Evolutionary conservation across 2,113 vertebrate genomes (phyloP).

Genomic region (Hippoglossus stenolepis): DNA sequence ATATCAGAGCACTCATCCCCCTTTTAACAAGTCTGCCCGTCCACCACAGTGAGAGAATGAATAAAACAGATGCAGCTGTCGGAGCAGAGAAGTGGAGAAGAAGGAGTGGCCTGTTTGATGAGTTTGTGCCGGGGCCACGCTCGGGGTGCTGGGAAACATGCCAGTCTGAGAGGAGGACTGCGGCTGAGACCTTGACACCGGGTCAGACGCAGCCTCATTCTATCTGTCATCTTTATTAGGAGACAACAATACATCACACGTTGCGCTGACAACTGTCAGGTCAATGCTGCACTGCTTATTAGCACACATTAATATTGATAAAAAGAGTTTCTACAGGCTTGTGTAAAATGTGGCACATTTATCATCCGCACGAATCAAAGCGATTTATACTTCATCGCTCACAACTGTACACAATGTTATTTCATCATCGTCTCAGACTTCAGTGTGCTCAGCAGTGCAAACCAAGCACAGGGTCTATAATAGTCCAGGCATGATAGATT

Average conservation of each 20-base stretch:
- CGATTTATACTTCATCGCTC: slow-evolving; percentile 7
- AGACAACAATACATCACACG: neutral
- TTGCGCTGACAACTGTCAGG: neutral
- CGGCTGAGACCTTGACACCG: slow-evolving; percentile 8
- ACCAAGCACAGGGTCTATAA: slow-evolving; percentile 8
- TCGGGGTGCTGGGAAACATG: slow-evolving; percentile 39
- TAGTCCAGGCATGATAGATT: slow-evolving; percentile 20
- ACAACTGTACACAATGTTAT: slow-evolving; percentile 25
- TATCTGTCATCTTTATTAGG: slow-evolving; percentile 22
- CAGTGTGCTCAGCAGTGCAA: neutral
- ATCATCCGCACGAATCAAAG: neutral
- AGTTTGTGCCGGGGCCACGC: slow-evolving; percentile 34
- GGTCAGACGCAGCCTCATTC: slow-evolving; percentile 2
- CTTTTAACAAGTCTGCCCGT: slow-evolving; percentile 69
- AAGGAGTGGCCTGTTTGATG: slow-evolving; percentile 56
- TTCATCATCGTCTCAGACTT: slow-evolving; percentile 31
- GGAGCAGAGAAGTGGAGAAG: slow-evolving; percentile 35
- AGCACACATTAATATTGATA: neutral
- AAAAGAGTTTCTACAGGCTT: neutral
- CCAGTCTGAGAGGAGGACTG: slow-evolving; percentile 29
- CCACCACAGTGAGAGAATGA: slow-evolving; percentile 62
- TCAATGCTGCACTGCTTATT: neutral
- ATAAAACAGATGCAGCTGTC: slow-evolving; percentile 78
- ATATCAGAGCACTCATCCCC: slow-evolving; percentile 71
- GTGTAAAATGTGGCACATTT: neutral